Conservation (phyloP, 2,797 vertebrate species). For the Pseudochirops corinnae region DNA sequence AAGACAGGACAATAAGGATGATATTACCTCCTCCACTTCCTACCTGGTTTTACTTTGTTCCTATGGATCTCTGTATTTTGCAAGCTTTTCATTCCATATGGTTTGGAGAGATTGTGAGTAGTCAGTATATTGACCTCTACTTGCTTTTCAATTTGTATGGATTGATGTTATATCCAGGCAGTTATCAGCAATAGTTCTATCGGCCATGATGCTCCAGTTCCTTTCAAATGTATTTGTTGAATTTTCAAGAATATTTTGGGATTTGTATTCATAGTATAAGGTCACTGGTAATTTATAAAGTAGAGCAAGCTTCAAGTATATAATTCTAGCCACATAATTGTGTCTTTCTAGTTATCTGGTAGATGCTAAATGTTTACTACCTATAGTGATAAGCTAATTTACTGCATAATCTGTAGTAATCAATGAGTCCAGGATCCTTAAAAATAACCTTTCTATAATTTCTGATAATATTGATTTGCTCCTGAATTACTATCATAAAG, state of each 20-base stretch:
- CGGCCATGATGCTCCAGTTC: not conserved
- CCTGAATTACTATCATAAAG: not conserved
- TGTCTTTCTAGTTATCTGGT: not conserved
- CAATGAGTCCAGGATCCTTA: not conserved
- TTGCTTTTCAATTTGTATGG: not conserved
- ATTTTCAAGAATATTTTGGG: not conserved
- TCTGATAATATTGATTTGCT: not conserved
- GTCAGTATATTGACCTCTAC: not conserved
- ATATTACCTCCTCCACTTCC: not conserved
- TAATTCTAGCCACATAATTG: not conserved
- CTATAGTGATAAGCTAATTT: not conserved
- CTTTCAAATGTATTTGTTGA: not conserved
- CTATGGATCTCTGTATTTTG: not conserved
- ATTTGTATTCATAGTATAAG: not conserved
- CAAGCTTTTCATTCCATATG: not conserved
- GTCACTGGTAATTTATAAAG: not conserved
- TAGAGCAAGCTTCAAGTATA: not conserved
- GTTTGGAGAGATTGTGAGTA: not conserved
- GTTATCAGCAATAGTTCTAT: not conserved
- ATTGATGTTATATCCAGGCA: not conserved
- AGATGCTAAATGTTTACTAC: not conserved
- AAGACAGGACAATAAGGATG: not conserved
- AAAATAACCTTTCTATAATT: not conserved
- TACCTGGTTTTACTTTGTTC: not conserved
- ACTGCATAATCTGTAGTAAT: not conserved